Conservation (phyloP, 2,888 invertebrate species). For the Hirtodrosophila duncani region DNA sequence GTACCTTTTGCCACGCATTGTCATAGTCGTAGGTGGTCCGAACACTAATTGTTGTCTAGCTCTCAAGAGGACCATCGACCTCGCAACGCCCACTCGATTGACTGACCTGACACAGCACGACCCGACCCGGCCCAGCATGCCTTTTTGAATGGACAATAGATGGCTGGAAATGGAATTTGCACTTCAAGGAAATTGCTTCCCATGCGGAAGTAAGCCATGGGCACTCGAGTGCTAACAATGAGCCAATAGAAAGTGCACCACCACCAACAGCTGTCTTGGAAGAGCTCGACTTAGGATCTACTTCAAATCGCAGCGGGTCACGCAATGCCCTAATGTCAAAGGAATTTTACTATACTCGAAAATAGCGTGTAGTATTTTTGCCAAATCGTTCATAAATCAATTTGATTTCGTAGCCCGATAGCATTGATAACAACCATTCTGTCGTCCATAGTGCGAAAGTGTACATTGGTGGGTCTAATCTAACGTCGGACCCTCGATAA, state of each 20-base stretch:
- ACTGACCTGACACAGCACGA: constrained; percentile 19
- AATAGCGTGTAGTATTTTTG: constrained; percentile 38
- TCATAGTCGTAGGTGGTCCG: constrained; percentile 22
- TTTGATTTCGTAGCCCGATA: constrained; percentile 60
- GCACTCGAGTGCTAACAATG: constrained; percentile 16
- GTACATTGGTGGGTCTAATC: too few species aligned
- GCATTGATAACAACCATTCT: constrained; percentile 40
- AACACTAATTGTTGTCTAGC: constrained; percentile 16
- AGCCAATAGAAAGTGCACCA: too few species aligned
- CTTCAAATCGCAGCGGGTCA: constrained; percentile 28
- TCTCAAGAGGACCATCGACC: too few species aligned
- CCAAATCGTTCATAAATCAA: constrained; percentile 70
- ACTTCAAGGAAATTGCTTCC: constrained; percentile 30
- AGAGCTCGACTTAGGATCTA: too few species aligned
- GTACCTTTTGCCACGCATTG: too few species aligned
- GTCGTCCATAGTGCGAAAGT: too few species aligned
- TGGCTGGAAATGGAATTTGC: constrained; percentile 42
- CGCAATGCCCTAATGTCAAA: constrained; percentile 2
- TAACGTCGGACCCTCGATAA: too few species aligned
- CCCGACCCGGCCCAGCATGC: constrained; percentile 6
- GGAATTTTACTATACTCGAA: neutral
- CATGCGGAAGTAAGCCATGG: constrained; percentile 26
- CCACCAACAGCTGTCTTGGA: too few species aligned
- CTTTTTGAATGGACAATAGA: constrained; percentile 22
- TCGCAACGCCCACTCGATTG: too few species aligned